phyloP scores from a whole-genome alignment of 1,140 invertebrate genomes.

The Latrodectus geometricus region DNA sequence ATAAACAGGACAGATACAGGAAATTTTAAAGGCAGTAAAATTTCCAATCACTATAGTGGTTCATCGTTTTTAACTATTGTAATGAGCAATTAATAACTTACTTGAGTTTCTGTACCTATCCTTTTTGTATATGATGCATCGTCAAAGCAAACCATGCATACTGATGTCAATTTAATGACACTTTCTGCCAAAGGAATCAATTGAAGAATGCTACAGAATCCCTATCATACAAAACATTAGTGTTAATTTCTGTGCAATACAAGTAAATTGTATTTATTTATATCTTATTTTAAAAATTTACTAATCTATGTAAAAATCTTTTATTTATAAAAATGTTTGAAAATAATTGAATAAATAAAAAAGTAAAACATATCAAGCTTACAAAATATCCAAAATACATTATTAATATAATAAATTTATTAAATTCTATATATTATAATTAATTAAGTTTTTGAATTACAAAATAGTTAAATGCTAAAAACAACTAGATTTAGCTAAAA shows the following conservation, averaged over 20 bases:
- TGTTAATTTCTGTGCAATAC: background rate
- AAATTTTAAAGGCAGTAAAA: no score
- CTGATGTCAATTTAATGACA: conserved; percentile 75
- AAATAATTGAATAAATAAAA: background rate
- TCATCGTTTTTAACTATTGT: no score
- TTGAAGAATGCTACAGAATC: conserved; percentile 74
- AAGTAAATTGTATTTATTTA: background rate
- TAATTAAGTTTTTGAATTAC: no score
- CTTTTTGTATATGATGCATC: conserved; percentile 76
- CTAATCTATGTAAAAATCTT: no score
- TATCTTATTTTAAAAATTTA: background rate
- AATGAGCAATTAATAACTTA: conserved; percentile 60
- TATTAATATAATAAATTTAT: no score
- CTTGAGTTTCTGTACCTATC: conserved; percentile 71
- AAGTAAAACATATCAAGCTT: background rate
- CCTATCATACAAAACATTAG: conserved; percentile 65
- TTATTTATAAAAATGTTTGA: background rate
- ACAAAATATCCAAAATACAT: no score
- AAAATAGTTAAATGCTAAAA: no score
- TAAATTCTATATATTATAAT: no score
- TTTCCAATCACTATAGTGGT: no score
- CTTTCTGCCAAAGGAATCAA: conserved; percentile 78
- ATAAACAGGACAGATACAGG: no score
- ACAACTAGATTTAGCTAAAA: no score
- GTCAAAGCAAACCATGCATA: conserved; percentile 75